Conservation (phyloP, 2,888 invertebrate genomes). For the Achlya flavicornis region DNA sequence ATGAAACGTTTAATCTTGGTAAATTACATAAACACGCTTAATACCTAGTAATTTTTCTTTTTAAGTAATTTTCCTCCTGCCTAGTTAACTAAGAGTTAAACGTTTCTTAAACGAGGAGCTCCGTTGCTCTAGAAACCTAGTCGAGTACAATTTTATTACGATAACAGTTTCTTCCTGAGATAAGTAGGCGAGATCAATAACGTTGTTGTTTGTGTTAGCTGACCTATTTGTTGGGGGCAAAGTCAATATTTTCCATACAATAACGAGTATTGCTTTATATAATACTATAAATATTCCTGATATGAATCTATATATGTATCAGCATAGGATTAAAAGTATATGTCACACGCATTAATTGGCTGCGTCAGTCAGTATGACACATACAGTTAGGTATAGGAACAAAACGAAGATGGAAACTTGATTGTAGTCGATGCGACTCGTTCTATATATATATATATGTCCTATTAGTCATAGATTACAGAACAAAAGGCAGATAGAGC, state of each 20-base stretch:
- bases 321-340: neutral
- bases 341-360: no score
- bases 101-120: conserved; percentile 4
- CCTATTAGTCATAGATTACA: no score
- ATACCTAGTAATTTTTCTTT: neutral
- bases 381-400: no score
- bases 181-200: conserved; percentile 5
- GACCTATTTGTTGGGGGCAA: conserved; percentile 6
- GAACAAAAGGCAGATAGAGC: no score
- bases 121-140: neutral
- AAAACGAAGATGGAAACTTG: no score
- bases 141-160: conserved; percentile 1
- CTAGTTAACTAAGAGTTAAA: conserved; percentile 6
- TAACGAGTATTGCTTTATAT: conserved; percentile 6
- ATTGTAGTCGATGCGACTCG: neutral
- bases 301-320: neutral
- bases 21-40: neutral
- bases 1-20: neutral
- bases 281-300: neutral
- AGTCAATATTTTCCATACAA: conserved; percentile 3
- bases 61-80: neutral
- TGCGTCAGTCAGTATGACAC: no score
- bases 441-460: neutral
- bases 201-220: conserved; percentile 5
- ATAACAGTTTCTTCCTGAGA: conserved; percentile 8